Conservation (phyloP, 2,113 vertebrate genomes). For the Taurulus bubalis region DNA sequence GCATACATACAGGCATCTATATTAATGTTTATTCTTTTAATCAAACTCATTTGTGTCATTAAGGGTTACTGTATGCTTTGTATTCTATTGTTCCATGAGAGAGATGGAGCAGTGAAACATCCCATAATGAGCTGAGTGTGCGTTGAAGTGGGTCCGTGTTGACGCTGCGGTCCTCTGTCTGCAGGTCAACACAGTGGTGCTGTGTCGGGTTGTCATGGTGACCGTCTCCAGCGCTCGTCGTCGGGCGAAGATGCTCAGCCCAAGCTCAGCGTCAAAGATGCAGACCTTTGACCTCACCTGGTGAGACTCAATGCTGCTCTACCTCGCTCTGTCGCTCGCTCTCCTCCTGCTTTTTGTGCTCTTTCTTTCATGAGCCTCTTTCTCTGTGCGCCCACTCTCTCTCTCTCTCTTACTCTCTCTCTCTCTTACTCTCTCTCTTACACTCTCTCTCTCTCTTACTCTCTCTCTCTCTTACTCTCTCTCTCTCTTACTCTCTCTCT, state of each 20-base stretch:
- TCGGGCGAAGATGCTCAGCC: slow-evolving; percentile 88
- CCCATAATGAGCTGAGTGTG: background rate
- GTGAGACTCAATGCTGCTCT: slow-evolving; percentile 81
- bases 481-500: no score
- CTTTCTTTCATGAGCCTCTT: slow-evolving; percentile 1
- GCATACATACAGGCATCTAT: no score
- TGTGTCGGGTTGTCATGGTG: slow-evolving; percentile 90
- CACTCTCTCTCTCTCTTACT: background rate
- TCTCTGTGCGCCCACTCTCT: background rate
- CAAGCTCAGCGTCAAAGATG: slow-evolving; percentile 86
- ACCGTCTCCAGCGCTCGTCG: slow-evolving; percentile 88
- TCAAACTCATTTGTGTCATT: no score
- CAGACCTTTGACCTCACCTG: slow-evolving; percentile 88
- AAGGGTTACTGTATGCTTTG: no score
- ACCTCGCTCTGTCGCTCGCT: slow-evolving; percentile 15
- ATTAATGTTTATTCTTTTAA: no score
- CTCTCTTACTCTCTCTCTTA: background rate
- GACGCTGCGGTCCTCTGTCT: slow-evolving; percentile 60
- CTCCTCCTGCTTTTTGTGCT: slow-evolving; percentile 5
- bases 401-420: background rate
- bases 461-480: no score
- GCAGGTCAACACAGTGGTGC: slow-evolving; percentile 91
- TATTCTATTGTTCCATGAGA: background rate
- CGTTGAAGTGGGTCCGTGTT: no score
- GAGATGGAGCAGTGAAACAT: background rate